Base-by-base conservation (phyloP, 1,140 invertebrate genomes). In the Stegodyphus dumicola region DNA sequence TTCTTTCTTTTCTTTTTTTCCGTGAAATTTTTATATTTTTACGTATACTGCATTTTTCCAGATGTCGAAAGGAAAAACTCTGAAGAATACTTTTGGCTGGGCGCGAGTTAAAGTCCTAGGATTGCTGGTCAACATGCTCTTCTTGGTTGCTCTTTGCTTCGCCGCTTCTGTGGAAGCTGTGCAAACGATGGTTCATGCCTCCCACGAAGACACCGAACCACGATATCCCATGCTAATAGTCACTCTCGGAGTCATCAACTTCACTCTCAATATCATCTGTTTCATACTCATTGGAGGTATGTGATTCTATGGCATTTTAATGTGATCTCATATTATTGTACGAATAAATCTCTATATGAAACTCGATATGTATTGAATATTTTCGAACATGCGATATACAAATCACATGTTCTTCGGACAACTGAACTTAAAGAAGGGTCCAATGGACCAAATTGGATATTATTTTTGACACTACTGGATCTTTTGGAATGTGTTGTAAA, bases 1-100 rank as follows among this genome's bases (percentile, higher is more conserved):
- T n/a, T n/a, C n/a, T n/a, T n/a, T n/a, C n/a, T n/a, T n/a, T n/a
- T n/a, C n/a, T n/a, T n/a, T n/a, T n/a, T n/a, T n/a, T n/a, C n/a
- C n/a, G n/a, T n/a, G n/a, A n/a, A n/a, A n/a, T n/a, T n/a, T 33
- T 33, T 1, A 33, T 5, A 60, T 60, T 67, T 67, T n/a, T 17
- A 13, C 13, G 2, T 6, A 15, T 67, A 15, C 6, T n/a, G 17
- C 5, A 52, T 78, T 77, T 70, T 91, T 92, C 33, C 90, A 97
- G 96, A 97, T 97, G 95, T 96, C 96, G 80, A 96, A 96, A 88
- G 96, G 96, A 94, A 93, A 92, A 48, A 93, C 93, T 80, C 92
- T 97, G 83, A 94, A 94, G 67, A 97, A 97, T 89, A 98, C 96
- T 0, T 98, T 98, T 87, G 96, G 96, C 2, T 98, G 96, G 96